Evolutionary conservation across 2,888 invertebrate genomes (phyloP).

Genomic region (Lasioglossum zephyrum): DNA sequence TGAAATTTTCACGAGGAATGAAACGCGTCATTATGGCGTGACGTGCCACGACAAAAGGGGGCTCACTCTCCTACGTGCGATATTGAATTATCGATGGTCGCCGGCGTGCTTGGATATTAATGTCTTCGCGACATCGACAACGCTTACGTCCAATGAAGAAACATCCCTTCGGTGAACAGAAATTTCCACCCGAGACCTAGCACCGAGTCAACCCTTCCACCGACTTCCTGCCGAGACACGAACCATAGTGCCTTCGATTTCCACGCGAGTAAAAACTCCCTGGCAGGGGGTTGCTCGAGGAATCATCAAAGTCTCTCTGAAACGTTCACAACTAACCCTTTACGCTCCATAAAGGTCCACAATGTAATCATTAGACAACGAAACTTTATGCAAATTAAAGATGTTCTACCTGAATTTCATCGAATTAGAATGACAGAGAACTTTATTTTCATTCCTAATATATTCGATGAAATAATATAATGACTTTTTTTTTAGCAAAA

Average conservation of each 20-base stretch:
- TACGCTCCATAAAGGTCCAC: too few relatives aligned
- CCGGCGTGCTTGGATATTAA: conserved; percentile 76
- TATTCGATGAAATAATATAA: too few relatives aligned
- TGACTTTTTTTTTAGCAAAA: too few relatives aligned
- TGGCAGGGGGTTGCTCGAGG: not conserved
- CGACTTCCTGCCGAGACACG: not conserved
- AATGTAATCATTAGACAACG: too few relatives aligned
- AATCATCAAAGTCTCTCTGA: not conserved
- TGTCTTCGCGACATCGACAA: conserved; percentile 74
- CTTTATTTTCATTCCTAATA: too few relatives aligned
- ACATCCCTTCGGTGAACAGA: conserved; percentile 36
- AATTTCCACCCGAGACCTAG: conserved; percentile 29
- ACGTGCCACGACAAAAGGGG: conserved; percentile 74
- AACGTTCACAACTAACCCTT: not conserved
- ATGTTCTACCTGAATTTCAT: too few relatives aligned
- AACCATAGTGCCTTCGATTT: not conserved
- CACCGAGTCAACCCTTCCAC: not conserved
- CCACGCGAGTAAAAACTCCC: not conserved
- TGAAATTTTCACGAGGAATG: conserved; percentile 70
- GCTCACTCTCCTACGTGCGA: conserved; percentile 70
- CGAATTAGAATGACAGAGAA: too few relatives aligned
- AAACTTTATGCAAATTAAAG: too few relatives aligned
- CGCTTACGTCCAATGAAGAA: conserved; percentile 48
- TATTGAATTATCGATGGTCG: conserved; percentile 81
- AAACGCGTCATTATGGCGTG: conserved; percentile 72